Conservation (phyloP, 2,113 vertebrate species). For the Isichthys henryi region DNA sequence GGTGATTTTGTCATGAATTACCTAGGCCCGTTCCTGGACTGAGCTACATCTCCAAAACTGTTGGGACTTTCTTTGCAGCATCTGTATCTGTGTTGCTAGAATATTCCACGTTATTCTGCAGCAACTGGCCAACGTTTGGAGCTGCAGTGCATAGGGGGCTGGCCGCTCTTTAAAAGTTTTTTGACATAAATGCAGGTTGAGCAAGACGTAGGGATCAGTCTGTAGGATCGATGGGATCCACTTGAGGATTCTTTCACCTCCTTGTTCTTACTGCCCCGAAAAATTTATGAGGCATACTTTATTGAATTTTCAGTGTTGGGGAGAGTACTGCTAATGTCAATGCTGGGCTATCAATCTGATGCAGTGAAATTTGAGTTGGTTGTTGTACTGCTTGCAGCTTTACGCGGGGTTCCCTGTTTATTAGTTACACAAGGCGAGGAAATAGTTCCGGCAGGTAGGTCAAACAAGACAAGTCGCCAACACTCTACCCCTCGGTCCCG, state of each 20-base stretch:
- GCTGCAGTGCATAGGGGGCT: neutral
- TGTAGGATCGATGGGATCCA: constrained; percentile 31
- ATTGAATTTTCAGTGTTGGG: constrained; percentile 12
- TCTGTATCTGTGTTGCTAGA: constrained; percentile 17
- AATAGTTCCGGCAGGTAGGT: neutral
- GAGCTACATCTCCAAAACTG: neutral
- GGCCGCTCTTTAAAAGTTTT: constrained; percentile 25
- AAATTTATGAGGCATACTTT: constrained; percentile 45
- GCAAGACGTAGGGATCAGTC: constrained; percentile 22
- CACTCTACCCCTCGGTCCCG: neutral
- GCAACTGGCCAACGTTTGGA: constrained; percentile 6
- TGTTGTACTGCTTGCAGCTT: neutral
- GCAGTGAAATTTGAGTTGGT: constrained; percentile 20
- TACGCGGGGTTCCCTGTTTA: neutral
- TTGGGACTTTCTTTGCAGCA: neutral
- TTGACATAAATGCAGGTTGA: constrained; percentile 40
- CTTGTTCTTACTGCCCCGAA: constrained; percentile 26
- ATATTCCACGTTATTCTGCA: neutral
- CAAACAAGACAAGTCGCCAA: neutral
- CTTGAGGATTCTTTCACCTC: constrained; percentile 34
- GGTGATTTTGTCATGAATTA: neutral
- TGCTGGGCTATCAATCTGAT: constrained; percentile 23
- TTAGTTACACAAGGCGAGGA: neutral
- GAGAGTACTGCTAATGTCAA: constrained; percentile 17
- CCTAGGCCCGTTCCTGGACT: neutral